Evolutionary conservation across 2,113 vertebrate genomes (phyloP).

Genomic region (Petaurus breviceps): DNA sequence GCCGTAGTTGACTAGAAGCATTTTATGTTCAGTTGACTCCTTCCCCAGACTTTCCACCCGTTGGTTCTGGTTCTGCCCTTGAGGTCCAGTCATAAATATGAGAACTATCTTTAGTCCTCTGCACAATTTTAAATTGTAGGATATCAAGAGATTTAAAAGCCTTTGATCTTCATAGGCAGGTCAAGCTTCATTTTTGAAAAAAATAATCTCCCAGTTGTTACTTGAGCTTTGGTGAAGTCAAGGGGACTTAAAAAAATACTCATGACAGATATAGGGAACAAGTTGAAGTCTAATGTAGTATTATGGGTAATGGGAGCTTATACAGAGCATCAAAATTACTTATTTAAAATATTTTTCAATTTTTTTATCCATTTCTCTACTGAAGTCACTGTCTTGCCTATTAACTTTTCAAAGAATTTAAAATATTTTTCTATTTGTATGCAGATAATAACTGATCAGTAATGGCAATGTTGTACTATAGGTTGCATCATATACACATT

Average conservation of each 20-base stretch:
- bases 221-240: not conserved
- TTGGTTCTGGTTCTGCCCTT: not conserved
- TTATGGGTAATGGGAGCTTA: not conserved
- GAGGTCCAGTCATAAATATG: not conserved
- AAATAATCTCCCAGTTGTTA: not conserved
- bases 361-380: not conserved
- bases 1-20: not conserved
- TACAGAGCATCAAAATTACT: not conserved
- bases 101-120: not conserved
- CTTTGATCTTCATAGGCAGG: not conserved
- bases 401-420: not conserved
- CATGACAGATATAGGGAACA: not conserved
- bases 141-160: not conserved
- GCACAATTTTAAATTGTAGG: not conserved
- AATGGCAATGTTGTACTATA: not conserved
- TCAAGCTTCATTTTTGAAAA: not conserved
- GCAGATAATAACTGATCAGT: not conserved
- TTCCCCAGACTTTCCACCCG: not conserved
- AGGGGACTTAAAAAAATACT: not conserved
- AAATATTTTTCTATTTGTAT: not conserved
- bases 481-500: too few species aligned
- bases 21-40: not conserved
- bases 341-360: not conserved
- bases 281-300: not conserved
- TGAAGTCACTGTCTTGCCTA: not conserved